Evolutionary conservation across 2,888 invertebrate species (phyloP).

Genomic region (Ephialtes manifestator): DNA sequence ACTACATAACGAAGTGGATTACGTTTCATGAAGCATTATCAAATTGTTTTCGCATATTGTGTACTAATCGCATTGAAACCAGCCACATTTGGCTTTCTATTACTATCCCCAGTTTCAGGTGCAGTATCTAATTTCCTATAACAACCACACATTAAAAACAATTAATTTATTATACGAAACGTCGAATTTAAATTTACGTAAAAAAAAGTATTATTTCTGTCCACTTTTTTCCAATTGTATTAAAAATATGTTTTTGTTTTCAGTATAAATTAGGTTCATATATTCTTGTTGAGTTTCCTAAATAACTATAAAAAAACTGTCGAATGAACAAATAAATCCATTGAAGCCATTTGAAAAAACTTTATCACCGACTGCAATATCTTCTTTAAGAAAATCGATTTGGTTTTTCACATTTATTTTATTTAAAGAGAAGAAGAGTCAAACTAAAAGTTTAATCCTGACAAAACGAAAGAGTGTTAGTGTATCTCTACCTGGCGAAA

Average conservation of each 20-base stretch:
- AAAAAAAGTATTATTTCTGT: not conserved
- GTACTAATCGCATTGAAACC: not conserved
- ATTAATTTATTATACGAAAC: not conserved
- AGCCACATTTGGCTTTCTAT: not conserved
- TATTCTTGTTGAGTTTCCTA: too few species aligned
- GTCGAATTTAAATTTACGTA: not conserved
- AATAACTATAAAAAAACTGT: not conserved
- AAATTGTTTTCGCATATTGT: not conserved
- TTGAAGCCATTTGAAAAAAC: not conserved
- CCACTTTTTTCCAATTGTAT: not conserved
- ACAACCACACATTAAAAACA: not conserved
- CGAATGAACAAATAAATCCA: not conserved
- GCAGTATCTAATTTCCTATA: not conserved
- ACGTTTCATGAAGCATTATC: not conserved
- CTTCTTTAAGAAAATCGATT: not conserved
- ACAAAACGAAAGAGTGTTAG: too few species aligned
- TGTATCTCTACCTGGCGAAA: not conserved
- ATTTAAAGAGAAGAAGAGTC: not conserved
- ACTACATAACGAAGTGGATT: constrained; percentile 9
- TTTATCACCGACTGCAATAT: not conserved
- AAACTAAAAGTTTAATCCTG: too few species aligned
- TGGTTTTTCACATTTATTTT: too few species aligned
- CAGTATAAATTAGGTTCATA: too few species aligned
- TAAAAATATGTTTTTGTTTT: too few species aligned
- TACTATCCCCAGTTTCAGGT: not conserved